Base-by-base conservation (phyloP, 1,140 invertebrate genomes). In the Magallana gigas region DNA sequence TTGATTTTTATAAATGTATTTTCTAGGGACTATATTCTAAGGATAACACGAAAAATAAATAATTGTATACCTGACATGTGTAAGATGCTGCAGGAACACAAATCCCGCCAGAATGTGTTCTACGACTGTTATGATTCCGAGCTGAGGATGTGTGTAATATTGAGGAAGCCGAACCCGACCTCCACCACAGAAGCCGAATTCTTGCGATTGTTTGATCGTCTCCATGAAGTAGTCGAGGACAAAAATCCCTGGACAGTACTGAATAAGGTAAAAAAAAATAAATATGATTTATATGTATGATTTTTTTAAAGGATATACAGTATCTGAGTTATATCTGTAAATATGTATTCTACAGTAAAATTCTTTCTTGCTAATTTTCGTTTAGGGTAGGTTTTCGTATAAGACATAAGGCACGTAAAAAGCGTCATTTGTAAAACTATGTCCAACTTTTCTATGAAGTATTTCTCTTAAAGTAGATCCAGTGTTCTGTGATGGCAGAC, bases 11-110 rank as follows among this genome's bases (percentile, higher is more conserved):
- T n/a, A 12, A 18, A 57, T 12, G 18, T 29, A 9, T 48, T 82
- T 88, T 59, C 16, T 57, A 89, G 88, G 23, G 88, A 89, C 11
- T 89, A 83, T 59, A 87, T 89, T 12, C 68, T 86, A 23, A 62
- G 85, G 36, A 87, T 89, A 23, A 87, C 83, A 16, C 57, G 83
- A 12, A 86, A 85, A 8, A 89, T 89, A 58, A 86, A 89, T 71
- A 87, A 86, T 36, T 87, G 85, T 82, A 81, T 89, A 36, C 88
- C 88, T 29, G 83, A 89, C 11, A 87, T 89, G 83, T 84, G 82
- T 18, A 64, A 82, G 36, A 23, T 86, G 9, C n/a, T 89, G 11
- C 58, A 81, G 1, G 88, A 89, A 85, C 85, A 85, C 80, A 84
- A 81, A n/a, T 86, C 76, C 29, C 83, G 83, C 11, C 85, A 86